Conservation (phyloP, 53 echinoderm and acorn worm genomes). For the Paracentrotus lividus region DNA sequence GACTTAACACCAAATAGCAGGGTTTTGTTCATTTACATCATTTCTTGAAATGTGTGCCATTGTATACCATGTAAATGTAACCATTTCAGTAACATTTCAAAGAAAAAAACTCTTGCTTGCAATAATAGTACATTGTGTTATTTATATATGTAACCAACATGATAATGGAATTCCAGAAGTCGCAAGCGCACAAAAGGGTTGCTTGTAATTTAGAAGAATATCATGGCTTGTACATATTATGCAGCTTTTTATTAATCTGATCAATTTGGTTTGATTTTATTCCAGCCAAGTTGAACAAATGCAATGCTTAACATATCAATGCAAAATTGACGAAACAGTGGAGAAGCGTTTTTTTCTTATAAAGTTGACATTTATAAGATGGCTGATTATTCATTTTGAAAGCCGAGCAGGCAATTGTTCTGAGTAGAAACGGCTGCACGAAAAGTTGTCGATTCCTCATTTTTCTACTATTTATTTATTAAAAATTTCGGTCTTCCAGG, state of each 20-base stretch:
- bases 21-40: neutral
- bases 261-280: constrained; percentile 1
- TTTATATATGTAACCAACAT: constrained; percentile 23
- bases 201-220: neutral
- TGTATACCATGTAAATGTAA: neutral
- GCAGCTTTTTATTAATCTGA: neutral
- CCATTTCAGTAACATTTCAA: neutral
- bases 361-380: neutral
- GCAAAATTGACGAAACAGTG: neutral
- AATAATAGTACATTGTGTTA: neutral
- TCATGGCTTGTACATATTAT: constrained; percentile 26
- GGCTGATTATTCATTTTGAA: neutral
- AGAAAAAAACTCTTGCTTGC: neutral
- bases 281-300: neutral
- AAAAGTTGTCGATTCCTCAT: neutral
- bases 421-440: neutral
- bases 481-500: constrained; percentile 29
- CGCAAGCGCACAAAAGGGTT: constrained; percentile 47
- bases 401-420: neutral
- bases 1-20: neutral
- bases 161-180: constrained; percentile 37
- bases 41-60: neutral
- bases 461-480: constrained; percentile 52
- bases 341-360: neutral
- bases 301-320: constrained; percentile 38